Base-by-base conservation (phyloP, 1,140 invertebrate species). In the Diabrotica undecimpunctata region DNA sequence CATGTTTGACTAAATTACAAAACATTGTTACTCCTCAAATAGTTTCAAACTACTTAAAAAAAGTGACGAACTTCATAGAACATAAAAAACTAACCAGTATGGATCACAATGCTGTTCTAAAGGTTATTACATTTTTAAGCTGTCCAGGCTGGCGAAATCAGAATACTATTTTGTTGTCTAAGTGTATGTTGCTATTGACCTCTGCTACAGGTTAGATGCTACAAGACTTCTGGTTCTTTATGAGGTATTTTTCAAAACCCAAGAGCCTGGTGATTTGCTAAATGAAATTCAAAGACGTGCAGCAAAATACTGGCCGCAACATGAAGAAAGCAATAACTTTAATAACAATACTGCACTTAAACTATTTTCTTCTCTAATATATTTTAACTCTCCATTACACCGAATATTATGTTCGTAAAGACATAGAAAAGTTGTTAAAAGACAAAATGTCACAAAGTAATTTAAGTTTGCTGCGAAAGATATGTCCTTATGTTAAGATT, bases 401-500 rank as follows among this genome's bases (percentile, higher is more conserved):
- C 73, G 78, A 36, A 68, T 72, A 6, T 64, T n/a, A 73, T 10
- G 78, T 77, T 37, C 62, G 75, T 60, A 66, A 71, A 5, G 65
- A 75, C 4, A 76, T 79, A 41, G 67, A 69, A 7, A 69, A 76
- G 13, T 76, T 80, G 5, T 13, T 81, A 0, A 54, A 72, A 35
- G 63, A 73, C 46, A 37, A 68, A 6, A 39, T 75, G 6, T 65
- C 64, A 39, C 73, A 71, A 61, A 52, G 61, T 11, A 63, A 51
- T 46, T 58, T 78, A 41, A 64, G 74, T 14, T 25, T 74, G 10
- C 72, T 81, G 7, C 78, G 78, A 37, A 78, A 78, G 61, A 71
- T 81, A 12, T 62, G 83, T n/a, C 72, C 79, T 4, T 68, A 77
- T 41, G 54, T 83, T 0, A 83, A 83, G 70, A 76, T 80, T 13